Evolutionary conservation across 2,888 invertebrate species (phyloP).

Genomic region (Agrotis exclamationis): DNA sequence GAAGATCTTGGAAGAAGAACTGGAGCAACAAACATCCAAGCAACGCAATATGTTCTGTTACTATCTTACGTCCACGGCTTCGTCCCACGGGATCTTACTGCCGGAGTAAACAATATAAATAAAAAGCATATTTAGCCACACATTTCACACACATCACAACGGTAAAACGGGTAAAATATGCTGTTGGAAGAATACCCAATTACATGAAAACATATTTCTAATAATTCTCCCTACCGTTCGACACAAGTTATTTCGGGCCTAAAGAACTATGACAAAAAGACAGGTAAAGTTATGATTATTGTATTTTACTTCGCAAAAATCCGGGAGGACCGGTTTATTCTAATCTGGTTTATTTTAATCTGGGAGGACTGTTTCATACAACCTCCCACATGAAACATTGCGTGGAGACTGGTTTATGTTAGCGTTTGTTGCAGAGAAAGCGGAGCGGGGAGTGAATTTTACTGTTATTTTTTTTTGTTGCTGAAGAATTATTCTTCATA

Average conservation of each 20-base stretch:
- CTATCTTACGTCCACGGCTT: no score
- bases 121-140: no score
- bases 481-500: no score
- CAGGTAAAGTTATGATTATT: slow-evolving; percentile 32
- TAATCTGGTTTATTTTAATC: slow-evolving; percentile 43
- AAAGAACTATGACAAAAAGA: neutral
- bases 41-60: no score
- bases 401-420: slow-evolving; percentile 7
- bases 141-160: no score
- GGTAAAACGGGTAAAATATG: no score
- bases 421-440: neutral
- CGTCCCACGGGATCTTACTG: no score
- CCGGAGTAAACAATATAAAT: no score
- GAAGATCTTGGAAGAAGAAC: no score
- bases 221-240: neutral
- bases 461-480: no score
- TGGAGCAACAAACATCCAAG: no score
- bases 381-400: slow-evolving; percentile 28
- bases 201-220: neutral
- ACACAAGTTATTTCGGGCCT: slow-evolving; percentile 7
- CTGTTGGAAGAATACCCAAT: no score
- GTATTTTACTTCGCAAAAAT: slow-evolving; percentile 23
- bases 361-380: slow-evolving; percentile 6
- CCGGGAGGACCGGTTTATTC: slow-evolving; percentile 13
- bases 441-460: neutral